phyloP scores from a whole-genome alignment of 2,888 invertebrate species.

The Metalampra italica region DNA sequence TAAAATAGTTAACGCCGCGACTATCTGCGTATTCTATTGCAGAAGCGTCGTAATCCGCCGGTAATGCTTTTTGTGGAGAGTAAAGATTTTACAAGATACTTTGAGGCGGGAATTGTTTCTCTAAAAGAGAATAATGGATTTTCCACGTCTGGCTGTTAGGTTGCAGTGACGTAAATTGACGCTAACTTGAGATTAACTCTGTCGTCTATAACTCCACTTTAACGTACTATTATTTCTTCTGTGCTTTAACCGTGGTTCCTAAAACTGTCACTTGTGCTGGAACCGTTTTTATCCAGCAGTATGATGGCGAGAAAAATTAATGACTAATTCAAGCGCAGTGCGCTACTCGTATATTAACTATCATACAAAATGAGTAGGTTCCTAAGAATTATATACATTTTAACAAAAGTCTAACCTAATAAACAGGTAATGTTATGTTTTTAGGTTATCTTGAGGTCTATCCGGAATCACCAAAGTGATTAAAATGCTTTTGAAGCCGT shows the following conservation, averaged over 20 bases:
- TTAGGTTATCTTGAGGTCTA: no score
- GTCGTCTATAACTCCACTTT: neutral
- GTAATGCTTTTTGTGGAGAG: constrained; percentile 2
- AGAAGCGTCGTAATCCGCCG: neutral
- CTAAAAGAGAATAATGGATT: constrained; percentile 28
- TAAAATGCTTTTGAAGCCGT: no score
- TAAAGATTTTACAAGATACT: constrained; percentile 10
- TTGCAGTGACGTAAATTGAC: neutral
- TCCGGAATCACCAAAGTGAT: no score
- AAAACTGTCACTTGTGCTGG: neutral
- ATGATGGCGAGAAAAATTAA: no score
- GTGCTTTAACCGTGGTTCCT: neutral
- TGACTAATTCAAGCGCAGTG: no score
- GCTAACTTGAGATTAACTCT: neutral
- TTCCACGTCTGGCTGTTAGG: constrained; percentile 25
- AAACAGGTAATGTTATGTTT: no score
- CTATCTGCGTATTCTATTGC: neutral
- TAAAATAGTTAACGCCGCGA: neutral
- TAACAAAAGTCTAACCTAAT: no score
- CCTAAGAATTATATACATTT: no score
- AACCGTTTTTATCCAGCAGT: no score
- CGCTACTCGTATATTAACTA: no score
- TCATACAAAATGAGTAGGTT: no score
- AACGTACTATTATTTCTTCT: no score
- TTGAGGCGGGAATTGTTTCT: constrained; percentile 18